Conservation (phyloP, 2,888 invertebrate species). For the Eupithecia inturbata region DNA sequence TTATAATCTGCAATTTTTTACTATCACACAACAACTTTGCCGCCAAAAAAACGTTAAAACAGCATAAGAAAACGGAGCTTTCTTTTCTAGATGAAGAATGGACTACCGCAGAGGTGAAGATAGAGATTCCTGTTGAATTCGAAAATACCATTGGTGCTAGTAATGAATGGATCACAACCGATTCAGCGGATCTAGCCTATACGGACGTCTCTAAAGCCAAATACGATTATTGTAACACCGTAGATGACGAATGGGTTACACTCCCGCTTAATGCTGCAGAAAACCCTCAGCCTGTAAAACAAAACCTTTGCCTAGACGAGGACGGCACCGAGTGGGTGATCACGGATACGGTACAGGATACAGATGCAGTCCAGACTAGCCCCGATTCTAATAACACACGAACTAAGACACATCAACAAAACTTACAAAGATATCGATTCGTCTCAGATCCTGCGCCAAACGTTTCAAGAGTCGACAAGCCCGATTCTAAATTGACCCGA, state of each 20-base stretch:
- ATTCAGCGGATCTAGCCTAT: conserved; percentile 1
- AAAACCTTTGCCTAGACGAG: background rate
- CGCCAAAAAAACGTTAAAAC: background rate
- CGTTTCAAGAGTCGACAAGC: background rate
- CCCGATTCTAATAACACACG: background rate
- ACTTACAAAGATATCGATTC: background rate
- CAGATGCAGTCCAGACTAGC: background rate
- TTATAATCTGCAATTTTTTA: background rate
- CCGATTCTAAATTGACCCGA: background rate
- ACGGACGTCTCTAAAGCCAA: background rate
- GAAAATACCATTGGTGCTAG: background rate
- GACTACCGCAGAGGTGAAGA: conserved; percentile 18
- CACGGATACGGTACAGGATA: background rate
- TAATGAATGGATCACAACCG: conserved; percentile 29
- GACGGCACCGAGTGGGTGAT: background rate
- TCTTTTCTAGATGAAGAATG: conserved; percentile 36
- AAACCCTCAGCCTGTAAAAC: background rate
- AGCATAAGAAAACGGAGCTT: conserved; percentile 26
- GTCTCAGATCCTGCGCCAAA: background rate
- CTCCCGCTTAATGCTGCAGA: background rate
- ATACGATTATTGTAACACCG: background rate
- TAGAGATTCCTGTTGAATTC: background rate
- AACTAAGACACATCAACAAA: background rate
- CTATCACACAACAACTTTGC: no score
- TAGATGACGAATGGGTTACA: background rate